Conservation (phyloP, 2,888 invertebrate species). For the Polyploca ridens region DNA sequence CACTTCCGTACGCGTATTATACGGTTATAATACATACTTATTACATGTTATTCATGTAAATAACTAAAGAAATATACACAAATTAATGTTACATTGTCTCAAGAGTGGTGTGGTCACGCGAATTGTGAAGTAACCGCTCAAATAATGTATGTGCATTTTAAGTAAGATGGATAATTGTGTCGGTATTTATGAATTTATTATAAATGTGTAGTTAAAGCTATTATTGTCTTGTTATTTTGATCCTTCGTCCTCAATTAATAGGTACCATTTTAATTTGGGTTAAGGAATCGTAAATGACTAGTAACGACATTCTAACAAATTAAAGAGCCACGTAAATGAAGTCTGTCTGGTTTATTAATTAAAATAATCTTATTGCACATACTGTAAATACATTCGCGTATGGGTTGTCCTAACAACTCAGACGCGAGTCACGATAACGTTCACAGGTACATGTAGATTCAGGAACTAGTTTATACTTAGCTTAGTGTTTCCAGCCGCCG, state of each 20-base stretch:
- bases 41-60: constrained; percentile 20
- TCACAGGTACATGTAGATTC: constrained; percentile 25
- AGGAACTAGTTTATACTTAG: constrained; percentile 17
- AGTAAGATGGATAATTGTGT: constrained; percentile 47
- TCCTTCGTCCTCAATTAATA: background rate
- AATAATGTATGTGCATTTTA: constrained; percentile 63
- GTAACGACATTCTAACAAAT: too few species aligned
- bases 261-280: background rate
- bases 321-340: background rate
- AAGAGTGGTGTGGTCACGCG: constrained; percentile 18
- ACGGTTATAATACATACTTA: constrained; percentile 24
- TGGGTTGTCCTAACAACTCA: background rate
- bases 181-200: constrained; percentile 54
- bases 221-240: constrained; percentile 28
- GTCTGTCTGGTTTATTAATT: constrained; percentile 13
- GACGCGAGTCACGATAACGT: constrained; percentile 23
- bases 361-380: constrained; percentile 4
- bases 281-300: too few species aligned
- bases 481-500: constrained; percentile 44
- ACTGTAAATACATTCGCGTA: background rate
- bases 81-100: constrained; percentile 19
- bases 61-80: constrained; percentile 21
- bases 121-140: constrained; percentile 55
- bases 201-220: constrained; percentile 58
- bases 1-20: constrained; percentile 18